A percentile compares a stretch with the other conserved stretches of the same genome.
Conservation (phyloP, 2,113 vertebrate species). For the Gobius niger region DNA sequence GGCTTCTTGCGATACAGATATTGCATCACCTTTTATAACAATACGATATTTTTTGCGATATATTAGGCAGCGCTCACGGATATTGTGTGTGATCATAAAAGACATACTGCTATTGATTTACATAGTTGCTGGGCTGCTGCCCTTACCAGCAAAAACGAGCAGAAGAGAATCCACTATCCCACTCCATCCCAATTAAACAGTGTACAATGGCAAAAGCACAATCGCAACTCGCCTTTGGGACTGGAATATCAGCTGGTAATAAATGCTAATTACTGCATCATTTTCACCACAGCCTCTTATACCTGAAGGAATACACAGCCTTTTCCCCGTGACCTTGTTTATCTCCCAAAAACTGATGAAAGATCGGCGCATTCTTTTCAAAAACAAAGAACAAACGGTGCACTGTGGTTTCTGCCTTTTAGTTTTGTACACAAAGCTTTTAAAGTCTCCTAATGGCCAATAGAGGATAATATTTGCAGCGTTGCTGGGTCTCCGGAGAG, state of each 20-base stretch:
- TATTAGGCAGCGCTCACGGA: no score
- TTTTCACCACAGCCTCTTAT: conserved; percentile 58
- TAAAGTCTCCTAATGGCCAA: conserved; percentile 31
- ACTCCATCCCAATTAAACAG: background rate
- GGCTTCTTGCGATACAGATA: no score
- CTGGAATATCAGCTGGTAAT: conserved; percentile 38
- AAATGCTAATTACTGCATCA: conserved; percentile 53
- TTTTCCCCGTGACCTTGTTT: conserved; percentile 57
- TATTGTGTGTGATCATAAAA: background rate
- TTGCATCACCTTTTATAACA: no score
- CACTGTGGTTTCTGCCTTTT: background rate
- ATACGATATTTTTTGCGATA: no score
- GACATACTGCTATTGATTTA: background rate
- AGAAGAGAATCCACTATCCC: background rate
- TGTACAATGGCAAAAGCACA: background rate
- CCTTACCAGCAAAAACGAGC: background rate
- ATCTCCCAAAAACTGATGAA: conserved; percentile 43
- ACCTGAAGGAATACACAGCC: conserved; percentile 44
- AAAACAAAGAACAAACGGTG: conserved; percentile 46
- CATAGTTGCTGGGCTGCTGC: background rate
- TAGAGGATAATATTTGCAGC: conserved; percentile 37
- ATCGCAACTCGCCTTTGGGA: conserved; percentile 17
- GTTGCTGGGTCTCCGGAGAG: conserved; percentile 45
- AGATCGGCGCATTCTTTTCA: conserved; percentile 40
- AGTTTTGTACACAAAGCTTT: conserved; percentile 3